Evolutionary conservation across 2,797 vertebrate genomes (phyloP).

Genomic region (Peromyscus eremicus): DNA sequence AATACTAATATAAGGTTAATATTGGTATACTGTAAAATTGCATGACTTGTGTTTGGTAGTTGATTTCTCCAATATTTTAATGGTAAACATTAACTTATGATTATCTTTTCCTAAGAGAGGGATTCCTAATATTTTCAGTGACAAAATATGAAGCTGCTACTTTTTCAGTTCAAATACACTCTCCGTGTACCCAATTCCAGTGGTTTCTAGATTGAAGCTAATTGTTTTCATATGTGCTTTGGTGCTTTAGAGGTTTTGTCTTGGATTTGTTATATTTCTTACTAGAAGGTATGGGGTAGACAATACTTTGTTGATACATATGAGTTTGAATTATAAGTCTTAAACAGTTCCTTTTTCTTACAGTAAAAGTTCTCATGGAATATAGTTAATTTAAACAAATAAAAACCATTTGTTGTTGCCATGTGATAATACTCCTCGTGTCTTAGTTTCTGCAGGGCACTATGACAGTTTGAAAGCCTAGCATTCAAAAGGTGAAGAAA

Average conservation of each 20-base stretch:
- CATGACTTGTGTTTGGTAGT: neutral
- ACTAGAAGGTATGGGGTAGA: neutral
- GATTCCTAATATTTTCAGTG: neutral
- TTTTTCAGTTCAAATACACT: slow-evolving; percentile 36
- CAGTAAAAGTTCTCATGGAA: neutral
- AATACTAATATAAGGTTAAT: slow-evolving; percentile 44
- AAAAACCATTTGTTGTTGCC: slow-evolving; percentile 10
- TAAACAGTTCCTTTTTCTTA: neutral
- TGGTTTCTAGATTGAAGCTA: neutral
- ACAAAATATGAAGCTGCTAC: neutral
- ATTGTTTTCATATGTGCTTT: neutral
- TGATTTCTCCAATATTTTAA: slow-evolving; percentile 42
- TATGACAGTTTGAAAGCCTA: slow-evolving; percentile 89
- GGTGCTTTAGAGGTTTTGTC: neutral
- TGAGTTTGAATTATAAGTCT: slow-evolving; percentile 22
- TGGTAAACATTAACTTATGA: neutral
- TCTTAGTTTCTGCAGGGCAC: slow-evolving; percentile 93
- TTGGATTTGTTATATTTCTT: neutral
- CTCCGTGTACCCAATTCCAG: neutral
- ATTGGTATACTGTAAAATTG: neutral
- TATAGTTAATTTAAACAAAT: slow-evolving; percentile 34
- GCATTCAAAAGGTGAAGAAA: slow-evolving; percentile 64
- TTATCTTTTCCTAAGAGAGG: neutral
- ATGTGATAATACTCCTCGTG: slow-evolving; percentile 44
- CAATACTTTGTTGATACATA: neutral